phyloP scores from a whole-genome alignment of 2,888 invertebrate species.

The Temnothorax rugatulus region DNA sequence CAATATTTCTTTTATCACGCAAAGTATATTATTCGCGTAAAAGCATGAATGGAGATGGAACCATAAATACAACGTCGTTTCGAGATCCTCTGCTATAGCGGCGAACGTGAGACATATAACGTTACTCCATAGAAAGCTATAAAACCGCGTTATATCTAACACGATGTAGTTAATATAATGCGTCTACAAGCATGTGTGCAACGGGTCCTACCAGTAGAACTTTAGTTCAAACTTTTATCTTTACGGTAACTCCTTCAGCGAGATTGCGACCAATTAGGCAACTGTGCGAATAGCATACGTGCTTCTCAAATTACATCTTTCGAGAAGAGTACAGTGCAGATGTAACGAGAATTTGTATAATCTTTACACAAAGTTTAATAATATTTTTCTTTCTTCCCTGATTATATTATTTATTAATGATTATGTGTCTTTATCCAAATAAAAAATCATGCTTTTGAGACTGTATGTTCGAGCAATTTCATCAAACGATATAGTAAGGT shows the following conservation, averaged over 20 bases:
- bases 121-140: neutral
- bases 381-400: neutral
- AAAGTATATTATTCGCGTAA: constrained; percentile 10
- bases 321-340: neutral
- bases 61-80: constrained; percentile 39
- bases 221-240: neutral
- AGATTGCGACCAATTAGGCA: neutral
- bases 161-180: constrained; percentile 25
- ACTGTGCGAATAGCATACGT: neutral
- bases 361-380: neutral
- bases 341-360: neutral
- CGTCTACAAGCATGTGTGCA: neutral
- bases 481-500: neutral
- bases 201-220: neutral
- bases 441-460: neutral
- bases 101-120: constrained; percentile 27
- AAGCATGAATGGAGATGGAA: neutral
- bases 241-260: neutral
- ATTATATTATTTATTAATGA: neutral
- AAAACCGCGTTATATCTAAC: constrained; percentile 19
- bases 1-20: neutral
- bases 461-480: neutral
- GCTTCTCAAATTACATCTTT: neutral
- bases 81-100: constrained; percentile 16
- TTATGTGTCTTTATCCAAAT: neutral